Evolutionary conservation across 2,888 invertebrate species (phyloP).

Genomic region (Zygaena filipendulae): DNA sequence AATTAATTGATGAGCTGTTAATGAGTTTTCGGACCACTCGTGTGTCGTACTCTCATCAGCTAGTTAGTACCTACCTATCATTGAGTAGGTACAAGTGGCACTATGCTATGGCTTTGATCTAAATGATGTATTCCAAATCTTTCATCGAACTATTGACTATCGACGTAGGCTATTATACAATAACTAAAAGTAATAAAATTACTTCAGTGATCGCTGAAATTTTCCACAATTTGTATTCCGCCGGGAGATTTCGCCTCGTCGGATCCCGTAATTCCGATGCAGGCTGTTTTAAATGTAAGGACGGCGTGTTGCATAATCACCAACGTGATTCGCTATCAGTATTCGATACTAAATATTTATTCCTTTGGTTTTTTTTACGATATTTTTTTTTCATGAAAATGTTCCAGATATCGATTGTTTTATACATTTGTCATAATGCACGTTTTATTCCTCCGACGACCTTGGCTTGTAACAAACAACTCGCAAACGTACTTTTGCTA

Average conservation of each 20-base stretch:
- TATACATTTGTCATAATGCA: slow-evolving; percentile 14
- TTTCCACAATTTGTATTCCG: slow-evolving; percentile 62
- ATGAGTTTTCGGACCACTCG: no score
- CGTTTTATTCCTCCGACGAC: slow-evolving; percentile 5
- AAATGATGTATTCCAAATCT: no score
- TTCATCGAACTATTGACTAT: no score
- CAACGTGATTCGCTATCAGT: slow-evolving; percentile 58
- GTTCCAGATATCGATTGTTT: slow-evolving; percentile 28
- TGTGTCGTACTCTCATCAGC: no score
- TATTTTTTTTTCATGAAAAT: slow-evolving; percentile 23
- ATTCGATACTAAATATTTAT: slow-evolving; percentile 61
- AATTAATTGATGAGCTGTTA: no score
- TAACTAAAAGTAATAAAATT: no score
- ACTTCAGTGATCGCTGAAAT: no score
- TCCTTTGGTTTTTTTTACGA: slow-evolving; percentile 30
- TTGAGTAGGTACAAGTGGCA: no score
- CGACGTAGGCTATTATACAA: no score
- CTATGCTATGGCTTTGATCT: no score
- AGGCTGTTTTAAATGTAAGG: slow-evolving; percentile 62
- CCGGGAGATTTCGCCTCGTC: slow-evolving; percentile 52
- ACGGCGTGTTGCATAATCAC: slow-evolving; percentile 61
- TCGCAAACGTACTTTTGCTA: slow-evolving; percentile 7
- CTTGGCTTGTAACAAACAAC: slow-evolving; percentile 12
- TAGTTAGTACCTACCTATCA: no score
- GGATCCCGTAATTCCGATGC: slow-evolving; percentile 54